Conservation (phyloP, 2,888 invertebrate genomes). For the Amphipoea lucens region DNA sequence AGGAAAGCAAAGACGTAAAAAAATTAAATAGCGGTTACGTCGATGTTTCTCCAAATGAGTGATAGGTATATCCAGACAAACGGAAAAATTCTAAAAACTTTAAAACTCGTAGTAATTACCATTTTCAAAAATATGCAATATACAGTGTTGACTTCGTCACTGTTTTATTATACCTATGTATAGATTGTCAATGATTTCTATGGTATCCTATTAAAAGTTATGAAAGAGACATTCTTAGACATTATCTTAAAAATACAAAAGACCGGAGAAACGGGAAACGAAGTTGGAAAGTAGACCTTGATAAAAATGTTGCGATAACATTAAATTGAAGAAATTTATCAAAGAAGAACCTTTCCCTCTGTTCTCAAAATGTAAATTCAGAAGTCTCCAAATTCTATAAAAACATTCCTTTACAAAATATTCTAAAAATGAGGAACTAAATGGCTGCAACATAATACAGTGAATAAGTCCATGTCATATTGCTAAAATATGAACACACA, state of each 20-base stretch:
- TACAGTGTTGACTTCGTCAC: background rate
- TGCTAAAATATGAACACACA: background rate
- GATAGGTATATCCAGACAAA: background rate
- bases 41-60: too few relatives aligned
- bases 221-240: constrained; percentile 5
- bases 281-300: background rate
- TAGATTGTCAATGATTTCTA: background rate
- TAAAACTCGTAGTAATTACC: background rate
- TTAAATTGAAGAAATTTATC: background rate
- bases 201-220: background rate
- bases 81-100: background rate
- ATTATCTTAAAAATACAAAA: background rate
- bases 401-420: constrained; percentile 12
- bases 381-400: background rate
- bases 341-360: background rate
- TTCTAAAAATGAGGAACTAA: constrained; percentile 28
- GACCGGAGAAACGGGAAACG: background rate
- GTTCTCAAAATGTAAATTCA: background rate
- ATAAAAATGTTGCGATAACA: constrained; percentile 7
- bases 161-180: background rate
- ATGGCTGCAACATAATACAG: background rate
- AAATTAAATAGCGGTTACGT: too few relatives aligned
- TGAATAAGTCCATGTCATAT: background rate
- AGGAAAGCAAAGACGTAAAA: too few relatives aligned
- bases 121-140: background rate